Evolutionary conservation across 2,797 vertebrate genomes (phyloP), one percentile per base, ranked within the genome.

Genomic region (Phrynocephalus vlangalii): DNA sequence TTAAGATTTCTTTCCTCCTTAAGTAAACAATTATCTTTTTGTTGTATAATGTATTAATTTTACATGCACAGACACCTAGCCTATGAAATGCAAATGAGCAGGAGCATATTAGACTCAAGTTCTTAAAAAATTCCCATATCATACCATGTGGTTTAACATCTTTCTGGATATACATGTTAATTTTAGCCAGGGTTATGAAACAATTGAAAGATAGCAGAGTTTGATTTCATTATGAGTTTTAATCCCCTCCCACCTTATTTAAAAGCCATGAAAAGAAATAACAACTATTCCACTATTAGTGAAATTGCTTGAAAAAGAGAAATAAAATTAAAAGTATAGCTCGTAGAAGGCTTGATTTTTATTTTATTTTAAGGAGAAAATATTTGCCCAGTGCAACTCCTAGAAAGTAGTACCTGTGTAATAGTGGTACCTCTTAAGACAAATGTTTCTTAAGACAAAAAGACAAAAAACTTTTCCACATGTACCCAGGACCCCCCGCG

Each of bases 11-110:
- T 5, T 2, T 67, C 38, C 44, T 85, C 50, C n/a, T 66, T 76
- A 10, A 16, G 56, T 60, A 6, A 86, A 91, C 93, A 95, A 95
- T 97, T 95, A 94, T 95, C 90, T 93, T 96, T 96, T 94, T 95
- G 20, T 94, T 86, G 86, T 30, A 80, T 95, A 96, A 96, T 96
- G 96, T 95, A 96, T 96, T 96, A 81, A 89, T 67, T 63, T 16
- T 80, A 85, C 60, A 93, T 88, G 80, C 83, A 87, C 50, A 86
- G 86, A 60, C 60, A 86, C 91, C 91, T 86, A 60, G 89, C 84
- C 89, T 90, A 80, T 63, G 87, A 89, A 89, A 87, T 38, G 63
- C 88, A 91, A 94, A 89, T 44, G 56, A 44, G 67, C 63, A 91
- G 89, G 50, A 83, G 66, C 24, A 92, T 94, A 91, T 93, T 93